phyloP scores from a whole-genome alignment of 2,797 vertebrate species.

The Tolypeutes matacus region DNA sequence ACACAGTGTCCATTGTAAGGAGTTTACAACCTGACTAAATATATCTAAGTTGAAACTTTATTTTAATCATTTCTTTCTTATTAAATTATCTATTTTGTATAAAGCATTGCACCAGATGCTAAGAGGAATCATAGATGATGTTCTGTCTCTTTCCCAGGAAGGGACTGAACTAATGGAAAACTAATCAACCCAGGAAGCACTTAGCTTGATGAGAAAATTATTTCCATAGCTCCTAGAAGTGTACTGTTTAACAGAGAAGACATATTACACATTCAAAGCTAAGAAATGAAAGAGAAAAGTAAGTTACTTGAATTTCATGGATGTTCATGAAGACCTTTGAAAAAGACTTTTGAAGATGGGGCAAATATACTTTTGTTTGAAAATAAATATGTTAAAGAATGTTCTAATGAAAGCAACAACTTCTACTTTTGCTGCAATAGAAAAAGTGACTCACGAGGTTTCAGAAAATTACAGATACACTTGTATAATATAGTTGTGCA shows the following conservation, averaged over 20 bases:
- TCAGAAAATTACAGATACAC: background rate
- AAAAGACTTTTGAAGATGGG: background rate
- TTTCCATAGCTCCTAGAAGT: background rate
- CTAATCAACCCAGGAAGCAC: background rate
- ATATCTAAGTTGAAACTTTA: background rate
- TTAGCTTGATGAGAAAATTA: background rate
- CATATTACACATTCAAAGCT: background rate
- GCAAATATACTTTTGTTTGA: background rate
- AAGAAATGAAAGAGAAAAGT: background rate
- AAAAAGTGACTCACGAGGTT: background rate
- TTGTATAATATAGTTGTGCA: background rate
- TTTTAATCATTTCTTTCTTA: conserved; percentile 48
- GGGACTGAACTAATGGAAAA: background rate
- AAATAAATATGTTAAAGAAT: conserved; percentile 25
- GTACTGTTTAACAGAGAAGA: background rate
- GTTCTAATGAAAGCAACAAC: background rate
- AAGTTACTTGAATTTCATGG: background rate
- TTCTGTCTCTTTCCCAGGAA: background rate
- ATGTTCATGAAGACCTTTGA: background rate
- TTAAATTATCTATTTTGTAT: background rate
- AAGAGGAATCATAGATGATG: background rate
- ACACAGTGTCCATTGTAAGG: background rate
- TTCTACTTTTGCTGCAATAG: background rate
- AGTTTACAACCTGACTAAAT: background rate
- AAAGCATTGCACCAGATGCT: background rate